Evolutionary conservation across 2,113 vertebrate genomes (phyloP).

Genomic region (Microcebus jonahi): DNA sequence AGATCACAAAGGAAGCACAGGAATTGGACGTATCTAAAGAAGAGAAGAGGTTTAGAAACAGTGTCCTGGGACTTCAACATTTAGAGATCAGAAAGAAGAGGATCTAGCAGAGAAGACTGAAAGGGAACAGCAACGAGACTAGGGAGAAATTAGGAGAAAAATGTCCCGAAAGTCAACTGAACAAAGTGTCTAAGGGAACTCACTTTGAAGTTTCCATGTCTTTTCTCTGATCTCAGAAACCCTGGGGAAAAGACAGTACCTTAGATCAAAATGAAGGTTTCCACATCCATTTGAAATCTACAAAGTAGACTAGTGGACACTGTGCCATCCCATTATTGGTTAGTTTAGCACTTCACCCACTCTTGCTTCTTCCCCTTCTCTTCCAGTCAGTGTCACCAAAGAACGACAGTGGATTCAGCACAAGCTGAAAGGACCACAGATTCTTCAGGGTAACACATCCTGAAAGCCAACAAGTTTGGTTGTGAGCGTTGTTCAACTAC

Average conservation of each 20-base stretch:
- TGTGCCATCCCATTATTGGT: neutral
- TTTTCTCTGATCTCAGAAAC: neutral
- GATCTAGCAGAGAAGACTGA: neutral
- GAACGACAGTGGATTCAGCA: neutral
- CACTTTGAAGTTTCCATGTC: neutral
- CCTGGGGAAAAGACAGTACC: neutral
- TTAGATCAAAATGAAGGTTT: neutral
- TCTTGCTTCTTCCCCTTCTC: neutral
- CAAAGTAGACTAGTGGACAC: neutral
- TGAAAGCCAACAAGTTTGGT: neutral
- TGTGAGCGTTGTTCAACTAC: neutral
- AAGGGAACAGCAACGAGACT: neutral
- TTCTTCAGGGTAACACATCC: neutral
- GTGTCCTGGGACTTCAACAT: neutral
- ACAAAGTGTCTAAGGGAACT: neutral
- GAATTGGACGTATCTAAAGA: neutral
- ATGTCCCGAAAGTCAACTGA: neutral
- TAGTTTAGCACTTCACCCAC: neutral
- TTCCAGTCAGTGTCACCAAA: neutral
- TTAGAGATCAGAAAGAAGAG: neutral
- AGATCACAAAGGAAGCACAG: neutral
- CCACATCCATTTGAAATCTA: neutral
- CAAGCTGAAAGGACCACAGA: neutral
- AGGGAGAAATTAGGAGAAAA: neutral
- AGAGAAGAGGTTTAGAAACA: neutral